Evolutionary conservation across 1,140 invertebrate genomes (phyloP).

Genomic region (Aradophagus sp.): DNA sequence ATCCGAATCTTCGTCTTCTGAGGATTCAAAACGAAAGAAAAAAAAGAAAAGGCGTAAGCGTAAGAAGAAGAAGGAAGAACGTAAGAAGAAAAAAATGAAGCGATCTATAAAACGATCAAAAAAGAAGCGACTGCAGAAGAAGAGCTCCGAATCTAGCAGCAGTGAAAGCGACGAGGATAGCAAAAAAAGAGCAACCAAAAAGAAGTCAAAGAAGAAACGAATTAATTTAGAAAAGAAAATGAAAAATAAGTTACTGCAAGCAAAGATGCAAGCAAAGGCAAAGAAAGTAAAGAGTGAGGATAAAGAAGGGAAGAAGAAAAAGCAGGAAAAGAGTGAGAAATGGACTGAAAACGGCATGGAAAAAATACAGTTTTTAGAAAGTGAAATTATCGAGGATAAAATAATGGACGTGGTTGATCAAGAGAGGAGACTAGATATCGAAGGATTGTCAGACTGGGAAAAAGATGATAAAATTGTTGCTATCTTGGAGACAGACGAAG

Average conservation of each 20-base stretch:
- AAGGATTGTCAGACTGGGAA: constrained; percentile 42
- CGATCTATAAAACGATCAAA: constrained; percentile 55
- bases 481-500: constrained; percentile 30
- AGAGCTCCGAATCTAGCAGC: constrained; percentile 63
- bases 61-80: constrained; percentile 59
- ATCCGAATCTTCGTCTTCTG: constrained; percentile 59
- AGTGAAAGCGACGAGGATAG: constrained; percentile 61
- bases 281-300: constrained; percentile 32
- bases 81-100: constrained; percentile 63
- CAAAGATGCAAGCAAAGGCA: constrained; percentile 51
- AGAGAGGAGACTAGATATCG: constrained; percentile 35
- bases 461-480: constrained; percentile 48
- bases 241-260: constrained; percentile 39
- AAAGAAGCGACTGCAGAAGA: constrained; percentile 58
- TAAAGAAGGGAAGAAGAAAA: constrained; percentile 26
- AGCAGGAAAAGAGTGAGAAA: constrained; percentile 2
- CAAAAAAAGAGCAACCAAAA: constrained; percentile 44
- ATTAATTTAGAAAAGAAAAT: constrained; percentile 48
- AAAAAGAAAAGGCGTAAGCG: constrained; percentile 52
- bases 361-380: constrained; percentile 17
- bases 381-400: constrained; percentile 4
- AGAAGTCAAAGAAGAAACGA: constrained; percentile 54
- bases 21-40: constrained; percentile 55
- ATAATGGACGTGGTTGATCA: constrained; percentile 11
- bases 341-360: constrained; percentile 10